Evolutionary conservation across 2,888 invertebrate species (phyloP).

Genomic region (Drosophila barbarae): DNA sequence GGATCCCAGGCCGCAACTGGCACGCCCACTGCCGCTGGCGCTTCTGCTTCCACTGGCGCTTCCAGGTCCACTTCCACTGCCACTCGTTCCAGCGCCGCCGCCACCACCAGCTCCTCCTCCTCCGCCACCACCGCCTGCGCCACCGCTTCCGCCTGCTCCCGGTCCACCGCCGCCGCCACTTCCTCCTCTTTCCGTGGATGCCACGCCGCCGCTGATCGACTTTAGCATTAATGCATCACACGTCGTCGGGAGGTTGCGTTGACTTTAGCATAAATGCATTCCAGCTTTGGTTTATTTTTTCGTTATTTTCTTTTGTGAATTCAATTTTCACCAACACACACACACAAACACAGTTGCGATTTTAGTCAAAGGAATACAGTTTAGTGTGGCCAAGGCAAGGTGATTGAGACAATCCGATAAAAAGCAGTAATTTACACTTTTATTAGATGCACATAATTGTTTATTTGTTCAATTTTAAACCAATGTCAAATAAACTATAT

Average conservation of each 20-base stretch:
- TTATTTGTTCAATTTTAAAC: neutral
- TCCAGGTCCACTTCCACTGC: conserved; percentile 16
- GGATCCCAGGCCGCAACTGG: conserved; percentile 48
- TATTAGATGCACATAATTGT: too few relatives aligned
- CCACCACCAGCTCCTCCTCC: conserved; percentile 43
- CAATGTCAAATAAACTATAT: neutral
- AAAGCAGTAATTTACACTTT: neutral
- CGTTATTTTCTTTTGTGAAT: conserved; percentile 3
- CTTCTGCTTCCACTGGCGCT: conserved; percentile 30
- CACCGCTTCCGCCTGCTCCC: conserved; percentile 29
- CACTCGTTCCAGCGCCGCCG: conserved; percentile 41
- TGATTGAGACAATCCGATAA: too few relatives aligned
- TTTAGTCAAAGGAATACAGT: conserved; percentile 6
- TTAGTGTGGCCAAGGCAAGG: neutral
- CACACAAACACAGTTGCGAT: neutral
- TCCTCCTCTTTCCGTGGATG: conserved; percentile 48
- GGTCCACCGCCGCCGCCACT: conserved; percentile 32
- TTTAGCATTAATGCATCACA: conserved; percentile 80
- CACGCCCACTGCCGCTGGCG: conserved; percentile 45
- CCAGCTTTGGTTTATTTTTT: neutral
- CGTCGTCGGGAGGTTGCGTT: conserved; percentile 70
- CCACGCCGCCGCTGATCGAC: conserved; percentile 70
- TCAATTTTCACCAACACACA: conserved; percentile 7
- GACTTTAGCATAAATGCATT: conserved; percentile 46
- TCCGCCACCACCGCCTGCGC: conserved; percentile 39